Evolutionary conservation across 1,140 invertebrate species (phyloP), one percentile per base, ranked within the genome.

Genomic region (Dolichoris vasculosae): DNA sequence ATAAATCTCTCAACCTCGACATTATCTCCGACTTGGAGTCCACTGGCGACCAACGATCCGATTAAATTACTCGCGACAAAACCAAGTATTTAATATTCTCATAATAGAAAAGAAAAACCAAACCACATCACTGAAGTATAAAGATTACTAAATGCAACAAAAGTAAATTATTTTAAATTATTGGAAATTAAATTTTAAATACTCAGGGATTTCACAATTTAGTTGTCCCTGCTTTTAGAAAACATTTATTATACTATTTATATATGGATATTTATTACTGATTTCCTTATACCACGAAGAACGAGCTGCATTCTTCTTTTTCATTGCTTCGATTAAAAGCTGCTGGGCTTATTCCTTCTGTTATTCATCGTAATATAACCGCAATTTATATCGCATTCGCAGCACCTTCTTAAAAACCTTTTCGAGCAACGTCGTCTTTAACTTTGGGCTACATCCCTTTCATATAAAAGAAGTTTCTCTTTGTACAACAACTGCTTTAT

Each of bases 31-130:
- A 26, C 73, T 17, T 11, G 30, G 17, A 48, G 43, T 30, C 2
- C 17, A 11, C 0, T 8, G 9, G 71, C 32, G 15, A 59, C 9
- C 40, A 46, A 23, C 67, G 75, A 80, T 85, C 83, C 64, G 77
- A 85, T 85, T 73, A 85, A 85, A 80, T 80, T 80, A 75, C 77
- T 48, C 40, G 77, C 83, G 48, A 67, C 82, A 77, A 77, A 83
- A 79, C 76, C 30, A 32, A 75, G 73, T 2, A 30, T 55, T 67
- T 59, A 7, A 35, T 55, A 77, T 77, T 63, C 51, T n/a, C 51
- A 13, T 8, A 67, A 35, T 35, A 13, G 30, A 35, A 67, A 67
- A 67, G 30, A 35, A 30, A n/a, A 35, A 35, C 40, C 48, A 75
- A 71, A 46, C 8, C 48, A 30, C 35, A 55, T 78, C 32, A 64